These are phyloP conservation scores for Pipra filicauda DNA, from an alignment of 2,113 vertebrate species.

Conservation along the genomic window DNA sequence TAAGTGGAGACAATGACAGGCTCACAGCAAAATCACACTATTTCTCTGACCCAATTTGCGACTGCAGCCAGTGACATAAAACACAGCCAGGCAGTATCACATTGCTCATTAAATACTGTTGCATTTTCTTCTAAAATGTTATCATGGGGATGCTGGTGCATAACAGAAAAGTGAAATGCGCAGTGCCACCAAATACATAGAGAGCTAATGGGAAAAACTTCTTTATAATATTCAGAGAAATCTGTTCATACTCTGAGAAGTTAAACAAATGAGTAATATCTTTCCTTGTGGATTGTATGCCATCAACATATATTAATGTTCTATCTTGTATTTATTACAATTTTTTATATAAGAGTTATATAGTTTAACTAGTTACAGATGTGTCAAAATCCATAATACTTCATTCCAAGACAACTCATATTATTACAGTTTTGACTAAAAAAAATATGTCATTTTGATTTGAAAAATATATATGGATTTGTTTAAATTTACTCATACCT, in stretches of 20 bases:
- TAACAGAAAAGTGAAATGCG: neutral
- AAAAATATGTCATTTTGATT: neutral
- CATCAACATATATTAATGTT: neutral
- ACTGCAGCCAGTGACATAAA: neutral
- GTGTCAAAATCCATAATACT: neutral
- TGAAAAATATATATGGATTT: neutral
- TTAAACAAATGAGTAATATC: neutral
- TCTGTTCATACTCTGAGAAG: neutral
- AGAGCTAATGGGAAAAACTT: neutral
- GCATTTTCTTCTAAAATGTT: neutral
- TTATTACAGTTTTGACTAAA: neutral
- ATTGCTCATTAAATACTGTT: neutral
- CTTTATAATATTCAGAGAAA: neutral
- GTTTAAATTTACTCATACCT: neutral
- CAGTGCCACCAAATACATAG: neutral
- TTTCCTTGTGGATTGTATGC: neutral
- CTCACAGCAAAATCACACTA: neutral
- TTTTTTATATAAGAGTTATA: neutral
- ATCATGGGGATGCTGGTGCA: neutral
- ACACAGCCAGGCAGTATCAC: neutral
- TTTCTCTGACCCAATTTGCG: neutral
- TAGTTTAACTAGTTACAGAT: neutral
- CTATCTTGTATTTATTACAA: neutral
- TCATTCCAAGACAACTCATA: neutral
- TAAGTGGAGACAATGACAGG: neutral